phyloP scores from a whole-genome alignment of 2,113 vertebrate species.

The Octodon degus region DNA sequence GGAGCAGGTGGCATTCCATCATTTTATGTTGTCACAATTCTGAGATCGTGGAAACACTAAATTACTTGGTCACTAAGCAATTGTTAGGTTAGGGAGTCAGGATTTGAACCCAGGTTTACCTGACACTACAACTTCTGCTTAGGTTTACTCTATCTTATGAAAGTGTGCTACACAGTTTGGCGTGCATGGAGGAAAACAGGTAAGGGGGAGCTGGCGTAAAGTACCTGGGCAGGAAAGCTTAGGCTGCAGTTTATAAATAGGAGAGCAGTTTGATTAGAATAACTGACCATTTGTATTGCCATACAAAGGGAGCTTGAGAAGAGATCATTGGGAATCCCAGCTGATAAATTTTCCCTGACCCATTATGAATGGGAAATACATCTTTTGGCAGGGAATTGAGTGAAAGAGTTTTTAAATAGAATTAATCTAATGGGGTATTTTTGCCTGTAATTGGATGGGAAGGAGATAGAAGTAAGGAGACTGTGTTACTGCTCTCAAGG shows the following conservation, averaged over 20 bases:
- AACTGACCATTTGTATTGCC: background rate
- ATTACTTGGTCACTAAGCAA: background rate
- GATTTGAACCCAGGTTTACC: background rate
- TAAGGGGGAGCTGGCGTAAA: background rate
- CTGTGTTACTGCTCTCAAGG: background rate
- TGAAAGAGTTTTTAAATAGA: background rate
- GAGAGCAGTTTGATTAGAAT: conserved; percentile 33
- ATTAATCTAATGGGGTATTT: conserved; percentile 15
- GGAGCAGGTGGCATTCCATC: background rate
- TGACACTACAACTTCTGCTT: background rate
- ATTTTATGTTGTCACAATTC: background rate
- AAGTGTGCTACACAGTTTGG: background rate
- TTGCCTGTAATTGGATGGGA: background rate
- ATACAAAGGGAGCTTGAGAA: background rate
- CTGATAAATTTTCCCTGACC: background rate
- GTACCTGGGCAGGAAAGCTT: background rate
- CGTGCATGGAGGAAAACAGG: background rate
- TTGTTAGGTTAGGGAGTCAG: background rate
- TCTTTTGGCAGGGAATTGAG: conserved; percentile 9
- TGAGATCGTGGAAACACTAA: background rate
- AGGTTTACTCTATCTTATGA: background rate
- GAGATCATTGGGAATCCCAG: background rate
- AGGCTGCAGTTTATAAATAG: conserved; percentile 28
- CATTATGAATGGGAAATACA: background rate
- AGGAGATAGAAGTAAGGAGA: background rate